Conservation (phyloP, 37 sponge, comb jelly and placozoan species). For the Geodia barretti region DNA sequence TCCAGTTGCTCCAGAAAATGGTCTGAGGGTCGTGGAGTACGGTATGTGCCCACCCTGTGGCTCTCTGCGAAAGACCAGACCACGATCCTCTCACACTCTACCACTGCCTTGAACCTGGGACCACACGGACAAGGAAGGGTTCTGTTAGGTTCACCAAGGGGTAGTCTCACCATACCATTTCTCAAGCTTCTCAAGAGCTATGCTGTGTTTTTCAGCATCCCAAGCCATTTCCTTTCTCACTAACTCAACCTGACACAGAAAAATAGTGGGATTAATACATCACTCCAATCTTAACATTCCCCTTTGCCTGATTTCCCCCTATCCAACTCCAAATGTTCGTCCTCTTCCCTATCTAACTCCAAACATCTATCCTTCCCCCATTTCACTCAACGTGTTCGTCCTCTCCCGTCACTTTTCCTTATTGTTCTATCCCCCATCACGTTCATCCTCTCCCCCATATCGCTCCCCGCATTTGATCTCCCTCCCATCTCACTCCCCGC, state of each 20-base stretch:
- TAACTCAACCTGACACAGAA: slow-evolving; percentile 39
- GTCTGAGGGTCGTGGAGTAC: slow-evolving; percentile 48
- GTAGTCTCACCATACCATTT: slow-evolving; percentile 42
- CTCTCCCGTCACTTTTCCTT: too few relatives aligned
- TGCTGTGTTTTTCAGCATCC: slow-evolving; percentile 85
- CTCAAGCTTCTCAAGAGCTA: slow-evolving; percentile 72
- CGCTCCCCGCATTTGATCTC: too few relatives aligned
- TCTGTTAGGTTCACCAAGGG: background rate
- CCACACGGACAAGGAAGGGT: background rate
- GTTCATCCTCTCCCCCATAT: too few relatives aligned
- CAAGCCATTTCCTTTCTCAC: slow-evolving; percentile 85
- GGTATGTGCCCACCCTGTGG: slow-evolving; percentile 58
- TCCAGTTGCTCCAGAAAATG: slow-evolving; percentile 47
- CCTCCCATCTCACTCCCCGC: too few relatives aligned
- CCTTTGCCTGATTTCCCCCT: too few relatives aligned
- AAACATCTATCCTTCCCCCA: too few relatives aligned
- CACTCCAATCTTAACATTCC: too few relatives aligned
- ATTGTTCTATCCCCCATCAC: too few relatives aligned
- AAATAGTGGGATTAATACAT: background rate
- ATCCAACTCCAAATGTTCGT: too few relatives aligned
- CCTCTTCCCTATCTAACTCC: too few relatives aligned
- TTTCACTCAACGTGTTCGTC: too few relatives aligned
- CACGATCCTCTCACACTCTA: slow-evolving; percentile 80
- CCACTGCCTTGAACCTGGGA: slow-evolving; percentile 77
- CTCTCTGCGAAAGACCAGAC: slow-evolving; percentile 57